These are phyloP conservation scores for Trididemnum clinides DNA, from an alignment of 23 tunicate species.

Conservation along the genomic window DNA sequence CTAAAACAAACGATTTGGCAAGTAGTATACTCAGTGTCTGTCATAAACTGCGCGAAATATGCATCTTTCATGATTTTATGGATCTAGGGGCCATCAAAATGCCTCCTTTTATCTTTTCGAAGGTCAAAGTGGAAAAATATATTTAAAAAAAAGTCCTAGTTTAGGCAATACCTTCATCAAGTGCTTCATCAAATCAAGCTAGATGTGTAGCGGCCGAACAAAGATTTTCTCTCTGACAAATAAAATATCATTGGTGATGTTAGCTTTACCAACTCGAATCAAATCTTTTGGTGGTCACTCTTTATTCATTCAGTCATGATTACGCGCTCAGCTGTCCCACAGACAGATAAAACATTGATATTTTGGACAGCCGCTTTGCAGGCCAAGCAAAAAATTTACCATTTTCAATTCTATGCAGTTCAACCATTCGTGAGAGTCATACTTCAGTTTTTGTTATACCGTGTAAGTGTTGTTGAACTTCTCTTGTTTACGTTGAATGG, in stretches of 20 bases:
- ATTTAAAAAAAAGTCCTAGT: neutral
- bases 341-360: conserved; percentile 18
- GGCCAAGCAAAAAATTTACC: too few relatives aligned
- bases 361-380: neutral
- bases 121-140: conserved; percentile 10
- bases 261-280: conserved; percentile 17
- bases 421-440: conserved; percentile 17
- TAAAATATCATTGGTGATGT: neutral
- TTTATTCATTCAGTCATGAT: too few relatives aligned
- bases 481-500: neutral
- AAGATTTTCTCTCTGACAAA: conserved; percentile 11
- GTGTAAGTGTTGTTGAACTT: neutral
- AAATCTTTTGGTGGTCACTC: neutral
- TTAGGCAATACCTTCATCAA: neutral
- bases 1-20: conserved; percentile 15
- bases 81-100: neutral
- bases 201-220: conserved; percentile 11
- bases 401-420: neutral
- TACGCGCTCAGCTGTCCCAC: conserved; percentile 24
- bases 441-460: neutral
- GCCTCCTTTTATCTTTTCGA: conserved; percentile 20
- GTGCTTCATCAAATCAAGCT: conserved; percentile 23
- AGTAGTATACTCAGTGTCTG: neutral
- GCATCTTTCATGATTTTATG: neutral
- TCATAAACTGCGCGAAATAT: neutral